Percentiles rank a stretch among this genome's conserved stretches.
Conservation (phyloP, 1,140 invertebrate genomes). For the Mercenaria mercenaria region DNA sequence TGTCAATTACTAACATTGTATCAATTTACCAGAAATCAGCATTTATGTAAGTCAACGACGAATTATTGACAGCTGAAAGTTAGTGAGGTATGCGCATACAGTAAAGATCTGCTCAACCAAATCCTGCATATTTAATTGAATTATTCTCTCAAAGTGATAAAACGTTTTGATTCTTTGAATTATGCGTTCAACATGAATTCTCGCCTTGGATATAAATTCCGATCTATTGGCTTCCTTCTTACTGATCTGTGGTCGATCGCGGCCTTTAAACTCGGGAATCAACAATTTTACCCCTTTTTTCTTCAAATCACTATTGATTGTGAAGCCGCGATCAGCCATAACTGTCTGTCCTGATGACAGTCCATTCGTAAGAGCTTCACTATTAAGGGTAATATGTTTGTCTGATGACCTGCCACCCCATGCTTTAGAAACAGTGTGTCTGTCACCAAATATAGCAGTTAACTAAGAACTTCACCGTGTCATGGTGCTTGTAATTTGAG, state of each 20-base stretch:
- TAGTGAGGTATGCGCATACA: background rate
- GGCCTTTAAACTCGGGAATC: constrained; percentile 16
- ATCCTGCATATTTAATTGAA: constrained; percentile 50
- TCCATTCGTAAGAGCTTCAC: background rate
- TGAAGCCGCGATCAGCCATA: constrained; percentile 40
- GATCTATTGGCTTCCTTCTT: background rate
- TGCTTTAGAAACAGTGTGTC: constrained; percentile 31
- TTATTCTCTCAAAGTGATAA: background rate
- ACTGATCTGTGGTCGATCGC: constrained; percentile 24
- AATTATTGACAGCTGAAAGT: constrained; percentile 31
- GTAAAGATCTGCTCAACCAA: constrained; percentile 17
- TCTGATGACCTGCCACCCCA: constrained; percentile 22
- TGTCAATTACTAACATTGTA: too few species aligned
- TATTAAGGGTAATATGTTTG: constrained; percentile 37
- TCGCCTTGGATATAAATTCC: constrained; percentile 27
- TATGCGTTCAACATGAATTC: constrained; percentile 36
- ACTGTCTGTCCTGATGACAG: background rate
- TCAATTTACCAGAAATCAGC: too few species aligned
- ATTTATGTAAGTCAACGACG: background rate
- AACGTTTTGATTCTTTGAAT: constrained; percentile 40
- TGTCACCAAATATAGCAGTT: too few species aligned
- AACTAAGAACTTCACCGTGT: constrained; percentile 30
- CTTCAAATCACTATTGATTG: background rate
- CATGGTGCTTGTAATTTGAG: constrained; percentile 24
- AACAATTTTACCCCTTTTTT: constrained; percentile 27